Conservation (phyloP, 2,888 invertebrate species). For the Sarcophaga variegata region DNA sequence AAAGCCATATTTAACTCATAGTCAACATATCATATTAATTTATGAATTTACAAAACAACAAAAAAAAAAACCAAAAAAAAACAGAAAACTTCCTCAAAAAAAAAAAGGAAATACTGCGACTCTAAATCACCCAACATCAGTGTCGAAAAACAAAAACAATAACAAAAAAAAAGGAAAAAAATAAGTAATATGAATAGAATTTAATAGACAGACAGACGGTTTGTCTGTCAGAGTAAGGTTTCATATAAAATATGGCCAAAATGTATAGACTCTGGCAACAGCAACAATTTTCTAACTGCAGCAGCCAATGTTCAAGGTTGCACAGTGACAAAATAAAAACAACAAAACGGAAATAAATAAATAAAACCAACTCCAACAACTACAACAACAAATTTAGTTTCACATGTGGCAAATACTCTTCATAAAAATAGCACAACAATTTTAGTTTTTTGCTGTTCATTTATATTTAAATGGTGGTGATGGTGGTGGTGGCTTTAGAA, state of each 20-base stretch:
- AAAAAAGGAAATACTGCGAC: neutral
- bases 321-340: constrained; percentile 39
- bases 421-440: constrained; percentile 22
- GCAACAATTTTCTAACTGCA: constrained; percentile 26
- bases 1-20: constrained; percentile 42
- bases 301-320: constrained; percentile 59
- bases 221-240: neutral
- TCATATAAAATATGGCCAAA: constrained; percentile 14
- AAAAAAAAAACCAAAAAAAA: constrained; percentile 9
- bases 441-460: neutral
- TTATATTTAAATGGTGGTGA: neutral
- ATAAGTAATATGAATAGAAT: neutral
- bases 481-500: neutral
- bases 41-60: constrained; percentile 1
- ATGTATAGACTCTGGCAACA: constrained; percentile 32
- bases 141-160: constrained; percentile 39
- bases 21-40: constrained; percentile 38
- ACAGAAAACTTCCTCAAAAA: constrained; percentile 22
- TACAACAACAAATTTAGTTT: constrained; percentile 26
- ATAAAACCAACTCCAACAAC: constrained; percentile 12
- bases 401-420: no score
- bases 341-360: neutral
- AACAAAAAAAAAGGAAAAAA: neutral
- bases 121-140: constrained; percentile 51
- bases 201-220: constrained; percentile 25